These are phyloP conservation scores for Empidonax alnorum DNA, from an alignment of 2,113 vertebrate species.

Conservation along the genomic window DNA sequence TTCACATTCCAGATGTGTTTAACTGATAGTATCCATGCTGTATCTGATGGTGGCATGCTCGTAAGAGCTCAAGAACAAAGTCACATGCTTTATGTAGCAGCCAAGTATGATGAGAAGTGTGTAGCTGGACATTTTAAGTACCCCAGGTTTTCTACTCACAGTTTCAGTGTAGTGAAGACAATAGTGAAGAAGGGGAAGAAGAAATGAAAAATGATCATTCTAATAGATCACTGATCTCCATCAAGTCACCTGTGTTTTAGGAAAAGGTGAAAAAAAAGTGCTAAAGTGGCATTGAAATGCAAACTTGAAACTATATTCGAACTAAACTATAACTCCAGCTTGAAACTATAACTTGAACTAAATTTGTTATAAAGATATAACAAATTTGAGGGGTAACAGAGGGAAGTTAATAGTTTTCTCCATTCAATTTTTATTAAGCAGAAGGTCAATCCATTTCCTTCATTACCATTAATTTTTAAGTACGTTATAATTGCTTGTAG, in stretches of 20 bases:
- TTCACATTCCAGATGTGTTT: not conserved
- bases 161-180: not conserved
- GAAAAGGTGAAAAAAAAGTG: not conserved
- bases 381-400: not conserved
- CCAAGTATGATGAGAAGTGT: not conserved
- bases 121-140: not conserved
- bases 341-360: not conserved
- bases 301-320: not conserved
- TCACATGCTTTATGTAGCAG: not conserved
- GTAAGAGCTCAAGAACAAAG: not conserved
- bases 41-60: not conserved
- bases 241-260: not conserved
- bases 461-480: not conserved
- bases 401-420: not conserved
- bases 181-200: not conserved
- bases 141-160: not conserved
- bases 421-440: not conserved
- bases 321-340: not conserved
- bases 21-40: not conserved
- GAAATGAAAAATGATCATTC: not conserved
- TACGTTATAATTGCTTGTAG: not conserved
- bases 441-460: not conserved
- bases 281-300: not conserved
- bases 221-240: not conserved
- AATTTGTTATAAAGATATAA: not conserved